phyloP scores from a whole-genome alignment of 1,140 invertebrate species.

The Habropoda laboriosa region DNA sequence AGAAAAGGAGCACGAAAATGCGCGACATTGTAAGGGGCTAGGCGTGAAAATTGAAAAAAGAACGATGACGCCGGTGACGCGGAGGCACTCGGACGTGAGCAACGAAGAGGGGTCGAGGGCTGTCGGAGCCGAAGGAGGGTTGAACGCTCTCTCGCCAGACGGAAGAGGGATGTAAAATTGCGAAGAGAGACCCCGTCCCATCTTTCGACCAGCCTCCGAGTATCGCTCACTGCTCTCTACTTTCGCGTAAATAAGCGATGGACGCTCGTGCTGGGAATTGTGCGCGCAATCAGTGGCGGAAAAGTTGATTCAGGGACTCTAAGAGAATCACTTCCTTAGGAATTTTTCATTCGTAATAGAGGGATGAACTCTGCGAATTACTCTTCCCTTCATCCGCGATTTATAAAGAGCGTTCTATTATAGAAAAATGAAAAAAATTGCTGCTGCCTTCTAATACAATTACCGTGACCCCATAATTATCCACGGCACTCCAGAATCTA shows the following conservation, averaged over 20 bases:
- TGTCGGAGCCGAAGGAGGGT: conserved; percentile 8
- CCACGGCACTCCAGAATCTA: too few species aligned
- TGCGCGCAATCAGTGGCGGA: neutral
- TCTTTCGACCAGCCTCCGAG: neutral
- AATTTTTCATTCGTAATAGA: too few species aligned
- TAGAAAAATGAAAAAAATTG: too few species aligned
- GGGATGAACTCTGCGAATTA: too few species aligned
- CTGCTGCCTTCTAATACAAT: too few species aligned
- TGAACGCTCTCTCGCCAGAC: conserved; percentile 24
- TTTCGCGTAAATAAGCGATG: neutral
- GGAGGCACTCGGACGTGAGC: conserved; percentile 21
- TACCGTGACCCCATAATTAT: too few species aligned
- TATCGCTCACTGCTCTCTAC: neutral
- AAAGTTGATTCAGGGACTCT: too few species aligned
- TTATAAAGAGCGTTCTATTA: too few species aligned
- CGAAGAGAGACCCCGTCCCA: neutral
- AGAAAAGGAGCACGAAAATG: neutral
- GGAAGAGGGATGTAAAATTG: conserved; percentile 25
- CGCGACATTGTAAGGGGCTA: neutral
- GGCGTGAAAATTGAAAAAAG: conserved; percentile 50
- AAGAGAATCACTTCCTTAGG: too few species aligned
- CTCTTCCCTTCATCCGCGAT: too few species aligned
- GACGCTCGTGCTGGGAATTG: neutral
- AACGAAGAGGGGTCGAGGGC: conserved; percentile 4
- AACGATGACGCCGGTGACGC: conserved; percentile 13